Evolutionary conservation across 2,797 vertebrate species (phyloP).

Genomic region (Cirrhinus mrigala): DNA sequence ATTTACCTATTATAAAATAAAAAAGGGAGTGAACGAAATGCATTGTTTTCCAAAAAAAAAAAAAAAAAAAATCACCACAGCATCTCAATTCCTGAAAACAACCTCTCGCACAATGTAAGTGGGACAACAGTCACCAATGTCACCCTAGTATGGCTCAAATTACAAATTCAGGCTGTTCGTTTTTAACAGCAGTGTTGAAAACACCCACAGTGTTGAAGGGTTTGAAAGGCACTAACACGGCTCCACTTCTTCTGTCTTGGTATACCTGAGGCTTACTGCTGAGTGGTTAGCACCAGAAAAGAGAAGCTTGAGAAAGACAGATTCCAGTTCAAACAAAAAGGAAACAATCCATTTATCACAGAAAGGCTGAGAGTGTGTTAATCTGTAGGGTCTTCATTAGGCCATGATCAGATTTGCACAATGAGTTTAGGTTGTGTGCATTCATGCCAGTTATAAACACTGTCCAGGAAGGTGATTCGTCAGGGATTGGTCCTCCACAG

Average conservation of each 20-base stretch:
- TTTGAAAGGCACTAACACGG: slow-evolving; percentile 58
- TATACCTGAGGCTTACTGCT: slow-evolving; percentile 52
- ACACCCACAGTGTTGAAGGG: slow-evolving; percentile 30
- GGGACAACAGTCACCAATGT: slow-evolving; percentile 24
- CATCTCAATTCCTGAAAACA: slow-evolving; percentile 18
- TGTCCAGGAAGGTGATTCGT: background rate
- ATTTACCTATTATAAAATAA: background rate
- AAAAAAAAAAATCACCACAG: background rate
- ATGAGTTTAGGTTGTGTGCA: background rate
- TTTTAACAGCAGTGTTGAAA: slow-evolving; percentile 27
- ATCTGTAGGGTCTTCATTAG: slow-evolving; percentile 23
- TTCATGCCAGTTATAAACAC: slow-evolving; percentile 5
- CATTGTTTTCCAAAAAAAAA: background rate
- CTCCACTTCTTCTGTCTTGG: slow-evolving; percentile 35
- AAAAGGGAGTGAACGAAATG: background rate
- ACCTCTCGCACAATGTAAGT: background rate
- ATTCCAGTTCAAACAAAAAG: slow-evolving; percentile 45
- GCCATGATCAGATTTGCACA: background rate
- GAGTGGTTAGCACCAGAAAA: slow-evolving; percentile 56
- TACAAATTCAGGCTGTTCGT: slow-evolving; percentile 30
- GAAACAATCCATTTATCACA: background rate
- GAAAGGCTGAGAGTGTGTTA: background rate
- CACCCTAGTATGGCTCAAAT: slow-evolving; percentile 43
- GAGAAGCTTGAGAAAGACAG: slow-evolving; percentile 5
- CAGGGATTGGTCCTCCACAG: slow-evolving; percentile 26